Conservation (phyloP, 2,888 invertebrate genomes). For the Parelbella ahira region DNA sequence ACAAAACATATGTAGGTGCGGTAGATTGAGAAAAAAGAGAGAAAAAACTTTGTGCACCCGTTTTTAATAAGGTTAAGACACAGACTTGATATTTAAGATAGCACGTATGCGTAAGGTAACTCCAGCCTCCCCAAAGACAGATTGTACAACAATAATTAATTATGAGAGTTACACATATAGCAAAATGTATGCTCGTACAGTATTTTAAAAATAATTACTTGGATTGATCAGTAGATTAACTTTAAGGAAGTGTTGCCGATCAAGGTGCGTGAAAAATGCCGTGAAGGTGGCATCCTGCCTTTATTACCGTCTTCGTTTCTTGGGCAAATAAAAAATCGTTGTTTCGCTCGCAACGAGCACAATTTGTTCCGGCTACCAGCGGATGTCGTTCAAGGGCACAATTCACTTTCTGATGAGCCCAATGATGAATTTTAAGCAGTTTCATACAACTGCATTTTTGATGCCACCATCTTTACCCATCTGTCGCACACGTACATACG, state of each 20-base stretch:
- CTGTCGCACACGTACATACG: conserved; percentile 7
- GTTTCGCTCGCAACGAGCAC: conserved; percentile 46
- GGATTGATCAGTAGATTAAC: conserved; percentile 37
- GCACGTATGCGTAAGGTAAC: too few species aligned
- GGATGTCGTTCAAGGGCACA: conserved; percentile 75
- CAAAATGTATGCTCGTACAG: conserved; percentile 7
- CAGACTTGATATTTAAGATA: too few species aligned
- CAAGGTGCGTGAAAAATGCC: conserved; percentile 64
- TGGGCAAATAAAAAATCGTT: conserved; percentile 59
- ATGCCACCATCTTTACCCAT: conserved; percentile 11
- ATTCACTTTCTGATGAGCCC: conserved; percentile 60
- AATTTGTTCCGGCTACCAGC: conserved; percentile 72
- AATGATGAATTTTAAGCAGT: conserved; percentile 39
- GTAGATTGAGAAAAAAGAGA: too few species aligned
- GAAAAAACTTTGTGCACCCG: too few species aligned
- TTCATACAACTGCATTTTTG: conserved; percentile 13
- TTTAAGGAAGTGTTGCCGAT: conserved; percentile 58
- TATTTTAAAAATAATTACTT: conserved; percentile 33
- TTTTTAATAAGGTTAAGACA: too few species aligned
- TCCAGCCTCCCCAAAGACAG: too few species aligned
- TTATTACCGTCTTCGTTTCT: conserved; percentile 52
- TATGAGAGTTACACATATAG: conserved; percentile 1
- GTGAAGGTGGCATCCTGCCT: conserved; percentile 74
- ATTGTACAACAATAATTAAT: too few species aligned
- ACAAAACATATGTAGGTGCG: too few species aligned